Evolutionary conservation across 2,113 vertebrate genomes (phyloP), one percentile per base, ranked within the genome.

Genomic region (Rhea pennata): DNA sequence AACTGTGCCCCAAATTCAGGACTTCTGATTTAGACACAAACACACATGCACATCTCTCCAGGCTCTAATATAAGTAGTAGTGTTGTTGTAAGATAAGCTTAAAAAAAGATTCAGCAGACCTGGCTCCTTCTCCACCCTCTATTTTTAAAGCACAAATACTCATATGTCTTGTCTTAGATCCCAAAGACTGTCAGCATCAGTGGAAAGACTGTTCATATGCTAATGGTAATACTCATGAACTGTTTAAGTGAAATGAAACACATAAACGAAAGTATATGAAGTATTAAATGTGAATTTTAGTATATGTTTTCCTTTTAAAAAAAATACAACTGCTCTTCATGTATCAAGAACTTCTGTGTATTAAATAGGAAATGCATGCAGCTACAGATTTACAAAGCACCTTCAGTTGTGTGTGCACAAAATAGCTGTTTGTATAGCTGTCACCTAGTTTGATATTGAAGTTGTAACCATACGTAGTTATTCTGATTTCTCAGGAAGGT

Each of bases 361-460:
- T 70, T 70, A 31, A 58, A 80, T 4, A 40, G 36, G 67, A 73
- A 71, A 29, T 48, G 11, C 16, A 10, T 19, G 20, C 46, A 83
- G 66, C 58, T 72, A 11, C 19, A 0, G 26, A 12, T 24, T 62
- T 58, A 44, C 10, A 12, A 48, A 22, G 48, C 72, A 10, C n/a
- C 22, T 22, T 53, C 20, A 58, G 15, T 12, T 59, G 39, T 71
- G 74, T 31, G 29, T 54, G 42, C 27, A 15, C 12, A 51, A 11
- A 73, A 16, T 48, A 26, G 21, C 33, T 31, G 15, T 58, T 58
- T 75, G 20, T 48, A 8, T n/a, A 33, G 27, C 39, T 50, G 24
- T 80, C 44, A 14, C 23, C 48, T 50, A 44, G 22, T 56, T 74
- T 2, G 0, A 3, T 29, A 10, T 23, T 0, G 0, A 31, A 7